Percentiles rank a stretch among this genome's conserved stretches.
These are phyloP conservation scores for Empidonax traillii DNA, from an alignment of 2,113 vertebrate genomes.

Conservation along the genomic window DNA sequence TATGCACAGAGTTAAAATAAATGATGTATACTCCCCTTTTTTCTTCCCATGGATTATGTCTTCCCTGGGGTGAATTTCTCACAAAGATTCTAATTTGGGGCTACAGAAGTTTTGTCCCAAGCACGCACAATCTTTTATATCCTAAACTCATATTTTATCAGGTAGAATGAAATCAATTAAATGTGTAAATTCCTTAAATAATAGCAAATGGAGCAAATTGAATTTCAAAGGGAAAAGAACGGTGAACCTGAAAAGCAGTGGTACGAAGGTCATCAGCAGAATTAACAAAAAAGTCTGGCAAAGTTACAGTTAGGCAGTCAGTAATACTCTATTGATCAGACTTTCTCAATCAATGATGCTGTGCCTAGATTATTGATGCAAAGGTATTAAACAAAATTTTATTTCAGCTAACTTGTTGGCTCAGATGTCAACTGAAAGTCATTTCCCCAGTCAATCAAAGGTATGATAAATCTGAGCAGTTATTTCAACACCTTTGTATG, in stretches of 20 bases:
- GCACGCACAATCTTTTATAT: conserved; percentile 32
- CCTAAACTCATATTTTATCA: conserved; percentile 53
- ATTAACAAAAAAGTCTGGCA: conserved; percentile 81
- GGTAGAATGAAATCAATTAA: conserved; percentile 72
- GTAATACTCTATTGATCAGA: conserved; percentile 85
- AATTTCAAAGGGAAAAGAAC: conserved; percentile 78
- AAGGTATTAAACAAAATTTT: conserved; percentile 88
- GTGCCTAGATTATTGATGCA: conserved; percentile 85
- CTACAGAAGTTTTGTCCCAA: conserved; percentile 41
- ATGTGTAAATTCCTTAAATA: conserved; percentile 79
- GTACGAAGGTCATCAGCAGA: conserved; percentile 80
- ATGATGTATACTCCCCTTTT: not conserved
- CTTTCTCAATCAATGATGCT: conserved; percentile 82
- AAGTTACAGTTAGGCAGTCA: conserved; percentile 81
- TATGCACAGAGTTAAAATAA: conserved; percentile 10
- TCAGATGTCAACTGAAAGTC: conserved; percentile 86
- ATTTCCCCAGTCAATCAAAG: conserved; percentile 83
- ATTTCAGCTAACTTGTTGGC: conserved; percentile 85
- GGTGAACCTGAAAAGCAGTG: conserved; percentile 70
- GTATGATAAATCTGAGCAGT: conserved; percentile 73
- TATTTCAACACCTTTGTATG: conserved; percentile 60
- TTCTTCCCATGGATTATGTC: not conserved
- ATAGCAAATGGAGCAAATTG: conserved; percentile 78
- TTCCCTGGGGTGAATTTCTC: not conserved
- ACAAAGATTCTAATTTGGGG: not conserved